Percentiles rank a stretch among this genome's conserved stretches.
Conservation (phyloP, 2,797 vertebrate species). For the Argya squamiceps region DNA sequence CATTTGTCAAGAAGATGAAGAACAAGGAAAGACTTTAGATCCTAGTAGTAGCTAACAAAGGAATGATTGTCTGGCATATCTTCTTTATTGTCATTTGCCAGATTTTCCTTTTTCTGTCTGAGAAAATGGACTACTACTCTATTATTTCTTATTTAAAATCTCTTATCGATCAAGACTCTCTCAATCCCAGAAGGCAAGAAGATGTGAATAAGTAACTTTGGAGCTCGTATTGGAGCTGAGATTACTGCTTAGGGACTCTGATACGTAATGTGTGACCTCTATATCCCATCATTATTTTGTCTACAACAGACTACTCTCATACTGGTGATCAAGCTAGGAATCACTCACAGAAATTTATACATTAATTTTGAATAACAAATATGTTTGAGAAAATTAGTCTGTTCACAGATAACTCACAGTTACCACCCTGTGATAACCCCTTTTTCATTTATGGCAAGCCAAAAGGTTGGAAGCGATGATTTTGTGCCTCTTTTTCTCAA, state of each 20-base stretch:
- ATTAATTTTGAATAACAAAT: constrained; percentile 45
- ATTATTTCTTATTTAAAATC: constrained; percentile 29
- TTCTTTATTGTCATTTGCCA: not conserved
- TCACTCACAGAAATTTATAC: constrained; percentile 10
- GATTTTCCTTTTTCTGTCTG: constrained; percentile 3
- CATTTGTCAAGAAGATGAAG: not conserved
- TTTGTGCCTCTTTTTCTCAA: not conserved
- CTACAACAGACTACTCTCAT: not conserved
- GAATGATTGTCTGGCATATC: not conserved
- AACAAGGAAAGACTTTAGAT: not conserved
- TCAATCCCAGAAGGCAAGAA: constrained; percentile 11
- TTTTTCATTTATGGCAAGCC: not conserved
- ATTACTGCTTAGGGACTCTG: not conserved
- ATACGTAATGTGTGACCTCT: not conserved
- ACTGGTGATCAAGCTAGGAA: not conserved
- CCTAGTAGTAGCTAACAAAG: not conserved
- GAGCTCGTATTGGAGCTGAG: not conserved
- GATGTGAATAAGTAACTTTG: constrained; percentile 8
- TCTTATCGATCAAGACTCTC: not conserved
- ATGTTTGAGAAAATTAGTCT: constrained; percentile 12
- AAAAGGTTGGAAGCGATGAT: not conserved
- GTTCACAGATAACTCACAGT: not conserved
- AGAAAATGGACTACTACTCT: not conserved
- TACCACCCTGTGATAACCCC: not conserved
- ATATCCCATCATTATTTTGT: not conserved